Percentiles rank a stretch among this genome's conserved stretches.
Conservation (phyloP, 2,797 vertebrate genomes). For the Microcaecilia unicolor region DNA sequence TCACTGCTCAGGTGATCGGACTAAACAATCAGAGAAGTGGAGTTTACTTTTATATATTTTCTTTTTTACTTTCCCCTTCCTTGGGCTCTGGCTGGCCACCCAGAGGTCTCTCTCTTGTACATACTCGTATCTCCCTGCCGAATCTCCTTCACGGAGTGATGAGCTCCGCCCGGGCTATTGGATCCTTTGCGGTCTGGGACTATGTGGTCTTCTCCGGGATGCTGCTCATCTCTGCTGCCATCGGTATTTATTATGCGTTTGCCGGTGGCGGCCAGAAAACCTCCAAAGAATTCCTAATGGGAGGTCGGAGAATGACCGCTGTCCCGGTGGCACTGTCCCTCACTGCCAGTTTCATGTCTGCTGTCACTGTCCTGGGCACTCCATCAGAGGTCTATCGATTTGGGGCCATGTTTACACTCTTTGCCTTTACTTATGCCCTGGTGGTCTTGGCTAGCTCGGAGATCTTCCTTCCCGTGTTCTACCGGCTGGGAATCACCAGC, state of each 20-base stretch:
- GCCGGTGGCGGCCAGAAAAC: slow-evolving; percentile 53
- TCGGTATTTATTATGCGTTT: slow-evolving; percentile 80
- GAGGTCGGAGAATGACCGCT: slow-evolving; percentile 69
- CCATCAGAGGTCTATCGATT: slow-evolving; percentile 82
- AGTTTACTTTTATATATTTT: no score
- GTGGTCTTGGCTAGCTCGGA: slow-evolving; percentile 74
- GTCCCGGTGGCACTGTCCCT: slow-evolving; percentile 82
- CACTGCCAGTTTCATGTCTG: slow-evolving; percentile 93
- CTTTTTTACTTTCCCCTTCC: background rate
- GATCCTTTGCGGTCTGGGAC: slow-evolving; percentile 67
- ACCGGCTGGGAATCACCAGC: slow-evolving; percentile 80
- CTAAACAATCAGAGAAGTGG: no score
- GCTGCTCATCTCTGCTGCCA: slow-evolving; percentile 70
- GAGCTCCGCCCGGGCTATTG: slow-evolving; percentile 10
- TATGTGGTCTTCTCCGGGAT: slow-evolving; percentile 80
- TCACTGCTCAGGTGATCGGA: no score
- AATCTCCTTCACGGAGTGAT: no score
- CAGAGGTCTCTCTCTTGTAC: no score
- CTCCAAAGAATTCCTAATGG: slow-evolving; percentile 73
- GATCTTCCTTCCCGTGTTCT: slow-evolving; percentile 87
- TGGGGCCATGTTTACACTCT: slow-evolving; percentile 62
- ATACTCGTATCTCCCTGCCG: no score
- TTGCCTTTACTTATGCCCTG: slow-evolving; percentile 58
- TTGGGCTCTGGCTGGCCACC: background rate
- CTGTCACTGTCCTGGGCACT: slow-evolving; percentile 80